Conservation (phyloP, 2,797 vertebrate species). For the Bovichtus diacanthus region DNA sequence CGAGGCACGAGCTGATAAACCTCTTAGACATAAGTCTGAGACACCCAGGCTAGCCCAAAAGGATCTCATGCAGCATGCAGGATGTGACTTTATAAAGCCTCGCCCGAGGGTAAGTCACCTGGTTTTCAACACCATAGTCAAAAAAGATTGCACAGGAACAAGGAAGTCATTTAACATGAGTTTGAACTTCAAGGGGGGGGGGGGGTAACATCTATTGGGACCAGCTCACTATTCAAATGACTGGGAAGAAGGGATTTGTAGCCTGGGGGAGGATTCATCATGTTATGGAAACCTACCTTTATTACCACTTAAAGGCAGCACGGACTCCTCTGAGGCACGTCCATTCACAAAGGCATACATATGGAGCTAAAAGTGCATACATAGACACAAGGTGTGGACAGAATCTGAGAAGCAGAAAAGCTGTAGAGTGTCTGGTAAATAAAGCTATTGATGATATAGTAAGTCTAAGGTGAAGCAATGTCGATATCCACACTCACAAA, state of each 20-base stretch:
- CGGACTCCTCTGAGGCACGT: constrained; percentile 39
- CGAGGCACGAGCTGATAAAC: constrained; percentile 73
- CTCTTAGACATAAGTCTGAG: constrained; percentile 77
- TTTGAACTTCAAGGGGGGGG: constrained; percentile 71
- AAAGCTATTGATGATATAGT: background rate
- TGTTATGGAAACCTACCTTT: constrained; percentile 64
- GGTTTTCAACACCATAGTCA: constrained; percentile 79
- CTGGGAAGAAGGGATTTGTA: constrained; percentile 56
- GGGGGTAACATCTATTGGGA: constrained; percentile 57
- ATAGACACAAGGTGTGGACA: constrained; percentile 8
- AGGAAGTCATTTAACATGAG: constrained; percentile 79
- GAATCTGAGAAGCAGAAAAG: background rate
- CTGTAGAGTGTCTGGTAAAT: background rate
- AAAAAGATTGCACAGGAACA: constrained; percentile 80
- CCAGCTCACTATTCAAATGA: constrained; percentile 67
- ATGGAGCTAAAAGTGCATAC: background rate
- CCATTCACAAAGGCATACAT: constrained; percentile 11
- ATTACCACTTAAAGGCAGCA: constrained; percentile 53
- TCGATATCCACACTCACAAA: background rate
- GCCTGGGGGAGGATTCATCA: constrained; percentile 54
- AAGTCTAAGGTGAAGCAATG: background rate
- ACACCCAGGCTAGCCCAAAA: constrained; percentile 66
- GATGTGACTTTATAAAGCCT: constrained; percentile 82
- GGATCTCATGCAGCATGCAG: constrained; percentile 74
- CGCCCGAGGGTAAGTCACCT: constrained; percentile 82